Evolutionary conservation across 2,797 vertebrate genomes (phyloP), one percentile per base, ranked within the genome.

Genomic region (Girardinus metallicus): DNA sequence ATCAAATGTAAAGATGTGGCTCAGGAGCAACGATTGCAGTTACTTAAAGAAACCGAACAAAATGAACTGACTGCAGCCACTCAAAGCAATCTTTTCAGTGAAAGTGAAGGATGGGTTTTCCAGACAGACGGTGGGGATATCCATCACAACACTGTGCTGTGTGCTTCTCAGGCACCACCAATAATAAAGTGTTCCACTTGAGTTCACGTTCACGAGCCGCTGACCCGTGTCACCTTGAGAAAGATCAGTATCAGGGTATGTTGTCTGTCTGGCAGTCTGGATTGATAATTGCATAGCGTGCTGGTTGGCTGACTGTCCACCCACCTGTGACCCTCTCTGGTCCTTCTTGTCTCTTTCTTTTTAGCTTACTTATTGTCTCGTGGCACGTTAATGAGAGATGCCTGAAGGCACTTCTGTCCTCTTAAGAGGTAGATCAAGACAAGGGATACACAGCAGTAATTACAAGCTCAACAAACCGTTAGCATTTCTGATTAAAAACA

Each of bases 181-280:
- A 68, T 68, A 68, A 68, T 68, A 26, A 41, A 36, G 39, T 7
- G 41, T 44, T 70, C 68, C 31, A 34, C 46, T 49, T 34, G 31
- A 39, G 12, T 53, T 53, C 47, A 36, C 39, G 23, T 39, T 53
- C 34, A 6, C 29, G 21, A 49, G 81, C 78, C 77, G 36, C 71
- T 92, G 85, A 92, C 89, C 92, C 87, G 77, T 55, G 70, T 91
- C 89, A 91, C 89, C 86, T 84, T 74, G 31, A 89, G 78, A 78
- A 77, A 71, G 86, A 87, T 73, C 79, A 75, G 80, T 75, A 81
- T 81, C 77, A 73, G 88, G 86, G 84, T 80, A 86, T 91, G 88
- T 86, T 92, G 86, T 91, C 86, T 87, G 90, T 91, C 90, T 90
- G 89, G 85, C 60, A 36, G 75, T 78, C 85, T 87, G 84, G 80